phyloP scores from a whole-genome alignment of 2,888 invertebrate genomes.

The Pasiphila rectangulata region DNA sequence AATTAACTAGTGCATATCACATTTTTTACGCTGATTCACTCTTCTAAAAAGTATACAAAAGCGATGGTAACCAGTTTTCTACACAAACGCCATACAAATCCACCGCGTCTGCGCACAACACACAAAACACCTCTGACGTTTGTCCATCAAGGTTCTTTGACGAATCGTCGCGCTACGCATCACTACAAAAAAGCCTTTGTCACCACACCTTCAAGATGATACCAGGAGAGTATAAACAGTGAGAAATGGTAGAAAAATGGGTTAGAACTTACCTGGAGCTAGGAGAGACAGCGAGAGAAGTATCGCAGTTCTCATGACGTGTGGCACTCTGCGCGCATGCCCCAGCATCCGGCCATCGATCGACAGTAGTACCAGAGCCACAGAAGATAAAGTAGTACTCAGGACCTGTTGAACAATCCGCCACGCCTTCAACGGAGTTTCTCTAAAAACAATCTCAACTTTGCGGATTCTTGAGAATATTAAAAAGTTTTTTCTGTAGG shows the following conservation, averaged over 20 bases:
- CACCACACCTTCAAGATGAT: slow-evolving; percentile 2
- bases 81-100: neutral
- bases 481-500: slow-evolving; percentile 54
- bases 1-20: too few relatives aligned
- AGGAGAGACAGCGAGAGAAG: slow-evolving; percentile 64
- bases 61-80: slow-evolving; percentile 6
- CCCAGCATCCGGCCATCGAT: slow-evolving; percentile 71
- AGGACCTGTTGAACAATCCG: slow-evolving; percentile 67
- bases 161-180: slow-evolving; percentile 1
- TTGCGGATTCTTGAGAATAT: slow-evolving; percentile 68
- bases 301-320: slow-evolving; percentile 70
- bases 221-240: slow-evolving; percentile 13
- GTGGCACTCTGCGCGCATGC: slow-evolving; percentile 64
- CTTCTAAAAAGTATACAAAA: too few relatives aligned
- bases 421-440: slow-evolving; percentile 48
- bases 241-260: slow-evolving; percentile 6
- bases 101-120: slow-evolving; percentile 23
- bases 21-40: too few relatives aligned
- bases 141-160: slow-evolving; percentile 12
- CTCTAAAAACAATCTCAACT: slow-evolving; percentile 69
- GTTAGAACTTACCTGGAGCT: slow-evolving; percentile 60
- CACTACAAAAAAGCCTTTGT: slow-evolving; percentile 2
- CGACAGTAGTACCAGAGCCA: slow-evolving; percentile 42
- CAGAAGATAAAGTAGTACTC: slow-evolving; percentile 18
- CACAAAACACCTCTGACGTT: slow-evolving; percentile 25